Evolutionary conservation across 2,888 invertebrate species (phyloP), one percentile per base, ranked within the genome.

Genomic region (Gortyna flavago): DNA sequence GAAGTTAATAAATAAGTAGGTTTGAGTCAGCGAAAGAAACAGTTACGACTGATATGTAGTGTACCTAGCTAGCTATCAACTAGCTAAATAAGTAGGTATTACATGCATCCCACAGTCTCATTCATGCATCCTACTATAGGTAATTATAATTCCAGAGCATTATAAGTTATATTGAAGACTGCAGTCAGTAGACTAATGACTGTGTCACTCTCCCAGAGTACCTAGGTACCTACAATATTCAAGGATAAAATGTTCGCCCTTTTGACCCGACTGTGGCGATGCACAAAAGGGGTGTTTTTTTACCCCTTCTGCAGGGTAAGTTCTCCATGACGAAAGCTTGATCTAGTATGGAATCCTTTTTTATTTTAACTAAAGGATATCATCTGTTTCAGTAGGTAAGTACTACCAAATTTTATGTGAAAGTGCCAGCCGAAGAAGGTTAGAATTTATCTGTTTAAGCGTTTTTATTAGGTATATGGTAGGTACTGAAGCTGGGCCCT

Each of bases 11-110:
- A 41, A 66, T 62, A 44, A 65, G 38, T 9, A 9, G 0, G 38
- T 41, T 65, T 80, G 80, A 80, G 59, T 80, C 81, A 75, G 54
- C 9, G 51, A 0, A 4, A 67, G 35, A 21, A 21, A 80, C 74
- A 69, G 51, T 68, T 13, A 61, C 35, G 25, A 41, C n/a, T 68
- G 41, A 16, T 21, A 25, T 29, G 29, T 61, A 21, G 32, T 66
- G 41, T 21, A 75, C 48, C 51, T 21, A 75, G 38, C 51, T 48
- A 48, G 48, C 5, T 54, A 75, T 44, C n/a, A 32, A 41, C n/a
- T 51, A 54, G 13, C 62, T 25, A 35, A 9, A 2, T 54, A 68
- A 1, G n/a, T 54, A 68, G 0, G n/a, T 38, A 29, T 54, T 57
- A 71, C 16, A 38, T 32, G 0, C 51, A 32, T n/a, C 18, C 32